Evolutionary conservation across 2,888 invertebrate species (phyloP), one percentile per base, ranked within the genome.

Genomic region (Branchipolynoe longqiensis): DNA sequence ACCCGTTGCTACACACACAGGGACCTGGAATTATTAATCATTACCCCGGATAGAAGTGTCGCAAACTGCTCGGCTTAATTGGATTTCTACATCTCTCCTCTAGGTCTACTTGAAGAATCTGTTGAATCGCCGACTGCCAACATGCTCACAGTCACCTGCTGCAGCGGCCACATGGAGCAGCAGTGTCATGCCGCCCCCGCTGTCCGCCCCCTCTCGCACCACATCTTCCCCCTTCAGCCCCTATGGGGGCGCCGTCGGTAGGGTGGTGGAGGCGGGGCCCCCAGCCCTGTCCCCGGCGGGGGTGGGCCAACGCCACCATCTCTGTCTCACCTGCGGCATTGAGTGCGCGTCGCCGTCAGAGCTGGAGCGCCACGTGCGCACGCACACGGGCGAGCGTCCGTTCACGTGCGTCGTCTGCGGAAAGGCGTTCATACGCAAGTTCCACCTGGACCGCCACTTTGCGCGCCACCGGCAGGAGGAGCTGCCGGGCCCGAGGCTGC

Each of bases 301-400:
- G 8, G 48, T 8, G 48, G 18, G 8, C 48, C 48, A 18, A 12
- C 48, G 48, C 18, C 48, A 25, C n/a, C 28, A 62, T n/a, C 3
- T 12, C 31, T 69, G 69, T 69, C 12, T 3, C 28, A 69, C 69
- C 6, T 69, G 69, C 36, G 33, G 69, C 25, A 69, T 36, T 31
- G n/a, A 3, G 6, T 69, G 33, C n/a, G 6, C 69, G 4, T 8
- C 6, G 6, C 69, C 69, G 3, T 31, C 69, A 14, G n/a, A 69
- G n/a, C 6, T 69, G n/a, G n/a, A 38, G 38, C 6, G 38, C 6
- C 69, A 69, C 36, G 6, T 69, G 18, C 6, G 6, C 12, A 69
- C 69, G 6, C 69, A 69, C 36, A 69, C 69, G 38, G 69, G 69
- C 33, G 69, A 69, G 6, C 33, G 38, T 28, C 69, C 69, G 4